Evolutionary conservation across 2,888 invertebrate species (phyloP), one percentile per base, ranked within the genome.

Genomic region (Luperina nickerlii): DNA sequence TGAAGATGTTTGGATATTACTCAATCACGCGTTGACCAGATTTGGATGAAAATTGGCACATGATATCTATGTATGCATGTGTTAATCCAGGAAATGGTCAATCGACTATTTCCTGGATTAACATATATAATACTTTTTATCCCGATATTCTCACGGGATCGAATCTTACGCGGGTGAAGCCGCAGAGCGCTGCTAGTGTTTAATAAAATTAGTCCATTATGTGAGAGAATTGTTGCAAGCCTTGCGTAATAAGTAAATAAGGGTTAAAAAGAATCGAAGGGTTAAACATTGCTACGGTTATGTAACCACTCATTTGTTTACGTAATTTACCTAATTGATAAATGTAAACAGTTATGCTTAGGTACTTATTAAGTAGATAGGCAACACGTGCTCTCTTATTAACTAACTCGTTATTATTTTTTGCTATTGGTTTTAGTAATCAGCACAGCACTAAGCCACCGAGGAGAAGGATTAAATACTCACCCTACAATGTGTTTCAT

Each of bases 401-500:
- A 38, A 9, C 18, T n/a, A 57, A 38, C 18, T 54, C 20, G 57
- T 57, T 27, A 66, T 38, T 60, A 38, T 32, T 51, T 32, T 51
- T 51, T 60, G 15, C 5, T 15, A n/a, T 74, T 24, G 38, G 73
- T 60, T 42, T 71, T 42, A 57, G 7, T 71, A n/a, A 51, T 27
- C 6, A 54, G 24, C 60, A 38, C 51, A 54, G 67, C 24, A 42
- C 5, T 72, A 57, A 24, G 32, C 15, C 1, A 32, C 15, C 8
- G 4, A 65, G 45, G 11, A 63, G 60, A 38, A 77, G 73, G 65
- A 27, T 57, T 67, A n/a, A 66, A 83, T 84, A 97, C 98, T 98
- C 97, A 99, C 99, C 96, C 98, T 98, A 97, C 99, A 99, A 96
- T 99, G 99, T 89, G 99, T 99, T 97, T 99, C 99, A 93, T 99